phyloP scores from a whole-genome alignment of 2,888 invertebrate genomes.

The Elysia crispata region DNA sequence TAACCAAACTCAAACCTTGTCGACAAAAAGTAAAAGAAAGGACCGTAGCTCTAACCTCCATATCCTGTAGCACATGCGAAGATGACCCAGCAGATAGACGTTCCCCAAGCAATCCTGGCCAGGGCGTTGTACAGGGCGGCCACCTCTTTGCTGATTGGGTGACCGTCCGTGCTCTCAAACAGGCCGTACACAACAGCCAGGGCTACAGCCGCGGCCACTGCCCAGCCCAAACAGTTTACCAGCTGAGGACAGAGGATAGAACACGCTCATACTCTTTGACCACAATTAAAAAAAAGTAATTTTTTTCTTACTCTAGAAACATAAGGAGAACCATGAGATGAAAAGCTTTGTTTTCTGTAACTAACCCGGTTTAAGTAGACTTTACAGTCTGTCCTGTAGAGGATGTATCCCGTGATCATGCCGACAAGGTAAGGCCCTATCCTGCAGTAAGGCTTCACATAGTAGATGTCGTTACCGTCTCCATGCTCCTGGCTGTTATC shows the following conservation, averaged over 20 bases:
- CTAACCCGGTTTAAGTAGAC: slow-evolving; percentile 62
- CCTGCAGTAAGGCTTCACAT: slow-evolving; percentile 78
- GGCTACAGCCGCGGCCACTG: slow-evolving; percentile 61
- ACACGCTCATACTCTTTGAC: no score
- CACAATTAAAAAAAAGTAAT: no score
- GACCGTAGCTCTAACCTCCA: slow-evolving; percentile 75
- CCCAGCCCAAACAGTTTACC: slow-evolving; percentile 65
- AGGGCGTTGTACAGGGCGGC: slow-evolving; percentile 77
- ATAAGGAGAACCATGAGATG: no score
- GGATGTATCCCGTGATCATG: slow-evolving; percentile 75
- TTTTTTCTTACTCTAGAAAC: no score
- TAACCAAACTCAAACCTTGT: neutral
- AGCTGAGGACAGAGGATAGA: slow-evolving; percentile 24
- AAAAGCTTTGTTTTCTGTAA: no score
- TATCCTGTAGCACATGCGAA: slow-evolving; percentile 79
- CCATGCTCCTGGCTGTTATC: neutral
- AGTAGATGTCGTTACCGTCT: slow-evolving; percentile 55
- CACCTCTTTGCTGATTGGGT: slow-evolving; percentile 55
- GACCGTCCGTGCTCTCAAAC: slow-evolving; percentile 65
- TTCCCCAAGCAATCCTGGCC: slow-evolving; percentile 79
- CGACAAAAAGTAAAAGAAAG: neutral
- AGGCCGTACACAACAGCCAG: slow-evolving; percentile 73
- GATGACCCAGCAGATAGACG: slow-evolving; percentile 80
- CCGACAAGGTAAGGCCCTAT: slow-evolving; percentile 79
- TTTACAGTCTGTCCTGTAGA: slow-evolving; percentile 69